A percentile compares a stretch with the other conserved stretches of the same genome.
Conservation (phyloP, 2,113 vertebrate genomes). For the Meles meles region DNA sequence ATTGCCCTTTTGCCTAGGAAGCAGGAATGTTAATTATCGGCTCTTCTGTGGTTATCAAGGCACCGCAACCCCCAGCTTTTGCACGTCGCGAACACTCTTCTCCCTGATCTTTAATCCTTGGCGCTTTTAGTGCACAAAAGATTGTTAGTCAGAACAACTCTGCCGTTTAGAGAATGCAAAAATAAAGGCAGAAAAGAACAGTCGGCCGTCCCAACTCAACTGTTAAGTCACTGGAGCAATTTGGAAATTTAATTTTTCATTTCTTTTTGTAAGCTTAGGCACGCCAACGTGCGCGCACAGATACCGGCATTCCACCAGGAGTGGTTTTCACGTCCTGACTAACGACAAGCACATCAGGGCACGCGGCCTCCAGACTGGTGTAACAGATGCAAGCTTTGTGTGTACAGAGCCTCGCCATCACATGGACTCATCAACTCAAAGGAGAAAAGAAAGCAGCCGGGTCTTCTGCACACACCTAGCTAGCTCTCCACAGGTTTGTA, state of each 20-base stretch:
- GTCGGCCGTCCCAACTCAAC: background rate
- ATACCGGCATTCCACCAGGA: background rate
- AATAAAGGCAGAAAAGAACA: slow-evolving; percentile 20
- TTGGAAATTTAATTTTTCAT: slow-evolving; percentile 11
- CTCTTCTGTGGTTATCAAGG: slow-evolving; percentile 53
- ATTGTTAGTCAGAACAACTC: slow-evolving; percentile 34
- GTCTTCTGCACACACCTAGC: background rate
- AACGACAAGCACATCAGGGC: slow-evolving; percentile 25
- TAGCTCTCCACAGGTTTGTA: slow-evolving; percentile 16
- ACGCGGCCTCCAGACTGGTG: background rate
- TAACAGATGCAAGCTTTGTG: slow-evolving; percentile 48
- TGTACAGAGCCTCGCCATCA: slow-evolving; percentile 32
- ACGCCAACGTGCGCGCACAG: background rate
- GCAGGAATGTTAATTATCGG: slow-evolving; percentile 64
- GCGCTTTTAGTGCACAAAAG: slow-evolving; percentile 44
- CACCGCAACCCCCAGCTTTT: background rate
- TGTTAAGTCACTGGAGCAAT: background rate
- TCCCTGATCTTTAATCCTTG: slow-evolving; percentile 67
- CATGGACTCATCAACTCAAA: background rate
- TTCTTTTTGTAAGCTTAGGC: background rate
- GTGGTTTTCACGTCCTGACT: slow-evolving; percentile 55
- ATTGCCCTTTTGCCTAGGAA: slow-evolving; percentile 69
- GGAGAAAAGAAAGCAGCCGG: slow-evolving; percentile 27
- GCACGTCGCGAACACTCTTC: background rate
- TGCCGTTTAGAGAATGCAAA: slow-evolving; percentile 42